A percentile compares a stretch with the other conserved stretches of the same genome.
phyloP scores from a whole-genome alignment of 2,797 vertebrate species.

The Ceryle rudis region DNA sequence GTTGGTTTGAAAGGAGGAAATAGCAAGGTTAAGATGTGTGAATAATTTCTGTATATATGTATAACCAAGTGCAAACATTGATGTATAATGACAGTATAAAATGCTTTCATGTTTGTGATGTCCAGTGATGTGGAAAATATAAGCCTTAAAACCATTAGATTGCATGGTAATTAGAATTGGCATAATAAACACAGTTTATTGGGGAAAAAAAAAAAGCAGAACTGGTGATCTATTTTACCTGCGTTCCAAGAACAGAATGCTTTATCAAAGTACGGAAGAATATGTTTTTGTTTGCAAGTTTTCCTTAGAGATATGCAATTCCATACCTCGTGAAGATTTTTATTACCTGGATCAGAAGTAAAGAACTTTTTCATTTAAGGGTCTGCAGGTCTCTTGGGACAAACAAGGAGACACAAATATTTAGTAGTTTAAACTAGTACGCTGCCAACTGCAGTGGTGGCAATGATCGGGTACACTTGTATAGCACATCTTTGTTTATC shows the following conservation, averaged over 20 bases:
- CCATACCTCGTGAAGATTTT: slow-evolving; percentile 18
- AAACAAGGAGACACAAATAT: neutral
- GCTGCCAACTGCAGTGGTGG: neutral
- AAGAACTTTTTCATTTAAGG: neutral
- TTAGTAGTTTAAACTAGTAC: neutral
- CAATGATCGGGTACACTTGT: neutral
- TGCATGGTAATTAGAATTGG: slow-evolving; percentile 93
- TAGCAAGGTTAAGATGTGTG: slow-evolving; percentile 85
- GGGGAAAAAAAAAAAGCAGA: slow-evolving; percentile 80
- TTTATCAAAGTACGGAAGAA: slow-evolving; percentile 1
- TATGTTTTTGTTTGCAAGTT: neutral
- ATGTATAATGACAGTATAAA: slow-evolving; percentile 89
- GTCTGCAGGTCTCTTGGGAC: neutral
- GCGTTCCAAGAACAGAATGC: slow-evolving; percentile 55
- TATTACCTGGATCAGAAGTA: neutral
- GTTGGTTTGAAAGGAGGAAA: slow-evolving; percentile 79
- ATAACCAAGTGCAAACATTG: slow-evolving; percentile 85
- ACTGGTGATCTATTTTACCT: slow-evolving; percentile 80
- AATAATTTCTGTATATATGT: slow-evolving; percentile 93
- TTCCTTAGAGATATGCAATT: neutral
- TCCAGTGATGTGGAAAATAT: slow-evolving; percentile 91
- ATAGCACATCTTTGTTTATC: neutral
- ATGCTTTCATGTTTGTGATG: slow-evolving; percentile 91
- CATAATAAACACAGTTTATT: slow-evolving; percentile 93
- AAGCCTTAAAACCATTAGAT: slow-evolving; percentile 90